Conservation (phyloP, 2,113 vertebrate genomes). For the Callorhinus ursinus region DNA sequence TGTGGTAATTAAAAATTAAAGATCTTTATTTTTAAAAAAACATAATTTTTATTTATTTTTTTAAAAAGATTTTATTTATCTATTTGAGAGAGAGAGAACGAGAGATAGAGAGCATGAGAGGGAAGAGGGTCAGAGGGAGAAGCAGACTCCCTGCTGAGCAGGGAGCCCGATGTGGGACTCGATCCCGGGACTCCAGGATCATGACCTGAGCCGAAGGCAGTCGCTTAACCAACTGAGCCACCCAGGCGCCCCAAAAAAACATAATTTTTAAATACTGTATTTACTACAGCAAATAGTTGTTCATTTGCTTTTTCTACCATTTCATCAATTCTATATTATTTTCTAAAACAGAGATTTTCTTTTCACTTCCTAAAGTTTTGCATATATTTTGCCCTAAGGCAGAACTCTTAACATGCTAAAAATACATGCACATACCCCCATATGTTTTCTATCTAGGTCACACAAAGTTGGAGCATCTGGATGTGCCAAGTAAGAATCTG, state of each 20-base stretch:
- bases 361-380: slow-evolving; percentile 69
- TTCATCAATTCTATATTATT: slow-evolving; percentile 31
- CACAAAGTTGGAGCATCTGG: slow-evolving; percentile 80
- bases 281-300: slow-evolving; percentile 2
- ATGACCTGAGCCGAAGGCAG: no score
- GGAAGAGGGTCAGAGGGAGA: no score
- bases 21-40: slow-evolving; percentile 45
- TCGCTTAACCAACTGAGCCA: no score
- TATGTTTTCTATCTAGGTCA: slow-evolving; percentile 89
- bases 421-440: slow-evolving; percentile 83
- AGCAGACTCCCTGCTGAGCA: no score
- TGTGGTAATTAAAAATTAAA: slow-evolving; percentile 23
- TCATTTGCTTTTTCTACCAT: background rate
- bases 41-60: background rate
- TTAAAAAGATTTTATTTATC: no score
- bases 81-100: no score
- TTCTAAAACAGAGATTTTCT: slow-evolving; percentile 57
- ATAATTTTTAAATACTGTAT: slow-evolving; percentile 10
- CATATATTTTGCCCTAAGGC: slow-evolving; percentile 79
- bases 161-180: no score
- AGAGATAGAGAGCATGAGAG: no score
- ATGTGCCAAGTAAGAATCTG: slow-evolving; percentile 88
- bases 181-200: no score
- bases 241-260: no score
- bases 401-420: slow-evolving; percentile 86